A percentile compares a stretch with the other conserved stretches of the same genome.
These are phyloP conservation scores for Archaeoteleia sp. DNA, from an alignment of 2,888 invertebrate species.

Conservation along the genomic window DNA sequence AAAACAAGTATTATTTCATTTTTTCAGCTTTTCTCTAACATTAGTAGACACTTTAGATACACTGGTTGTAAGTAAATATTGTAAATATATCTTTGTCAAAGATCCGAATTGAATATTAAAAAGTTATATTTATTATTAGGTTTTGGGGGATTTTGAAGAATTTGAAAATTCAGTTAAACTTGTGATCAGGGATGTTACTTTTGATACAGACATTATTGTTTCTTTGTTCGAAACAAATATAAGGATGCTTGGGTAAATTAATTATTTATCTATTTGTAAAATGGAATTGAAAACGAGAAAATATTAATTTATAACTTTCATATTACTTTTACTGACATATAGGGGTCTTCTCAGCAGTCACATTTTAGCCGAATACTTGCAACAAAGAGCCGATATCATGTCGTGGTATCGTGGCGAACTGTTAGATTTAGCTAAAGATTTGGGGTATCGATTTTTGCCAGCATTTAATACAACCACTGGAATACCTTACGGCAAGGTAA, in stretches of 20 bases:
- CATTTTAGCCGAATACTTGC: conserved; percentile 88
- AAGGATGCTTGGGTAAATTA: conserved; percentile 91
- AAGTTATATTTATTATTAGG: conserved; percentile 68
- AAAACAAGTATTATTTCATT: too few species aligned
- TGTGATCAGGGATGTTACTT: conserved; percentile 90
- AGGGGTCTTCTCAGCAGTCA: conserved; percentile 95
- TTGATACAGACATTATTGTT: conserved; percentile 95
- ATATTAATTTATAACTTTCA: conserved; percentile 8
- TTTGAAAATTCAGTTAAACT: conserved; percentile 93
- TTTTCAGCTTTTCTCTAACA: conserved; percentile 94
- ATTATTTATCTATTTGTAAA: conserved; percentile 13
- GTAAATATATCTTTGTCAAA: conserved; percentile 18
- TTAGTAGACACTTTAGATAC: conserved; percentile 96
- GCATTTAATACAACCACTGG: conserved; percentile 99
- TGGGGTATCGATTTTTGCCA: conserved; percentile 94
- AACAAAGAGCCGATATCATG: conserved; percentile 84
- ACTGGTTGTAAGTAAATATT: conserved; percentile 79
- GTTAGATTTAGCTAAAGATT: conserved; percentile 91
- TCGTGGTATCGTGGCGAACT: conserved; percentile 92
- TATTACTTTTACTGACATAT: conserved; percentile 37
- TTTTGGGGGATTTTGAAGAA: conserved; percentile 94
- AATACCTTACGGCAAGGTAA: conserved; percentile 95
- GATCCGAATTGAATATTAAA: not conserved
- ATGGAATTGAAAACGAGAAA: not conserved
- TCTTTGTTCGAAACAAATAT: conserved; percentile 99